These are phyloP conservation scores for Drosophila azteca DNA, from an alignment of 1,140 invertebrate species.

Conservation along the genomic window DNA sequence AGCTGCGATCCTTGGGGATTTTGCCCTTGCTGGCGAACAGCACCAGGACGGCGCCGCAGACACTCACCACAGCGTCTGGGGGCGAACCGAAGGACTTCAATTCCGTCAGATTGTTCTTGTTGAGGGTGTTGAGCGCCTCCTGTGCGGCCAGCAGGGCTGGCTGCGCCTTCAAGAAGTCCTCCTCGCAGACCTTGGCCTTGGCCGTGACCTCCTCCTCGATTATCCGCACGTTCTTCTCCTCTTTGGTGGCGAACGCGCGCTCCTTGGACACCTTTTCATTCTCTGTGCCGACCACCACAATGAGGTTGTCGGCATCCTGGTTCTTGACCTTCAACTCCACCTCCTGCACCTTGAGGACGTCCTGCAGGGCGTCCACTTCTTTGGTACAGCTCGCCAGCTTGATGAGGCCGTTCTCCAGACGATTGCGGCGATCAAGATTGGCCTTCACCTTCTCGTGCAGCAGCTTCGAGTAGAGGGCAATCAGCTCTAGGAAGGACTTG, in stretches of 20 bases:
- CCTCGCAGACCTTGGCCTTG: slow-evolving; percentile 93
- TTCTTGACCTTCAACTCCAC: slow-evolving; percentile 94
- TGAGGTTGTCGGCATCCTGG: slow-evolving; percentile 94
- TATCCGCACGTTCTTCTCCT: slow-evolving; percentile 94
- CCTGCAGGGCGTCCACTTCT: slow-evolving; percentile 88
- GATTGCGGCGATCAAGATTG: slow-evolving; percentile 90
- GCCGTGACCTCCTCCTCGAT: slow-evolving; percentile 94
- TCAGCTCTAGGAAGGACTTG: slow-evolving; percentile 97
- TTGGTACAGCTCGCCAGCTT: slow-evolving; percentile 92
- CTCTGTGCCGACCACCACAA: slow-evolving; percentile 94
- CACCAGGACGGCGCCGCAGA: slow-evolving; percentile 94
- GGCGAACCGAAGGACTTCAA: slow-evolving; percentile 96
- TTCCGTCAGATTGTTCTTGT: slow-evolving; percentile 97
- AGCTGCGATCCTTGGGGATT: slow-evolving; percentile 95
- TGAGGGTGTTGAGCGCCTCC: slow-evolving; percentile 95
- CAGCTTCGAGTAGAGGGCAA: slow-evolving; percentile 93
- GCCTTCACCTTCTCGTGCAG: slow-evolving; percentile 91
- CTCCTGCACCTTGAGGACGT: slow-evolving; percentile 94
- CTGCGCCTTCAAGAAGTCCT: slow-evolving; percentile 95
- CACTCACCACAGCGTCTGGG: slow-evolving; percentile 92
- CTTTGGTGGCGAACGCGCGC: slow-evolving; percentile 91
- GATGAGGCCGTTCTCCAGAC: slow-evolving; percentile 94
- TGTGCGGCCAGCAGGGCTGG: slow-evolving; percentile 94
- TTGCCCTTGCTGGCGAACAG: slow-evolving; percentile 93
- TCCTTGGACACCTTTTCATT: slow-evolving; percentile 95